Evolutionary conservation across 2,113 vertebrate species (phyloP).

Genomic region (Dipodomys ordii): DNA sequence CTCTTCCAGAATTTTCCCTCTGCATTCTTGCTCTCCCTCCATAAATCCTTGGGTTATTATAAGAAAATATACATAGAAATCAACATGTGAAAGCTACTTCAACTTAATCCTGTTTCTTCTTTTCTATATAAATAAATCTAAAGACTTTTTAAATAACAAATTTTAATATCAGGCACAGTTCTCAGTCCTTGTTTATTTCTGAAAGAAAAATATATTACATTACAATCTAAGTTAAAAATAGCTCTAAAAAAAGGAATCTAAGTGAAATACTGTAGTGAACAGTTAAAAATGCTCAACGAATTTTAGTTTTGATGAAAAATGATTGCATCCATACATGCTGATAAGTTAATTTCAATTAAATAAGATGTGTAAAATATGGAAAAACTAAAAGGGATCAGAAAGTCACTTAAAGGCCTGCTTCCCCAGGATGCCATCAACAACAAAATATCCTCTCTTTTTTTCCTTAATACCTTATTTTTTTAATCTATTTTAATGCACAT

Average conservation of each 20-base stretch:
- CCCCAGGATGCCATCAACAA: not conserved
- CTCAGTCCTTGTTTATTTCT: not conserved
- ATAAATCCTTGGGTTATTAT: not conserved
- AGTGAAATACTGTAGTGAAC: not conserved
- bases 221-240: not conserved
- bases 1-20: not conserved
- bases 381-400: not conserved
- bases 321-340: not conserved
- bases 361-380: not conserved
- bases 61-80: not conserved
- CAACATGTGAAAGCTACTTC: conserved; percentile 1
- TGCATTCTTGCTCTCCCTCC: not conserved
- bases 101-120: not conserved
- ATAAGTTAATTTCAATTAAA: conserved; percentile 35
- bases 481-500: not conserved
- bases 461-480: not conserved
- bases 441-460: not conserved
- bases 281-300: conserved; percentile 50
- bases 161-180: not conserved
- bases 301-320: conserved; percentile 44
- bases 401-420: not conserved
- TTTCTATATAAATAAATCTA: conserved; percentile 10
- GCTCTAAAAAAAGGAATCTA: conserved; percentile 34
- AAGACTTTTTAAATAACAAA: not conserved
- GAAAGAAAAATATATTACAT: not conserved